Percentiles rank a stretch among this genome's conserved stretches.
Conservation (phyloP, 2,888 invertebrate species). For the Tholera decimalis region DNA sequence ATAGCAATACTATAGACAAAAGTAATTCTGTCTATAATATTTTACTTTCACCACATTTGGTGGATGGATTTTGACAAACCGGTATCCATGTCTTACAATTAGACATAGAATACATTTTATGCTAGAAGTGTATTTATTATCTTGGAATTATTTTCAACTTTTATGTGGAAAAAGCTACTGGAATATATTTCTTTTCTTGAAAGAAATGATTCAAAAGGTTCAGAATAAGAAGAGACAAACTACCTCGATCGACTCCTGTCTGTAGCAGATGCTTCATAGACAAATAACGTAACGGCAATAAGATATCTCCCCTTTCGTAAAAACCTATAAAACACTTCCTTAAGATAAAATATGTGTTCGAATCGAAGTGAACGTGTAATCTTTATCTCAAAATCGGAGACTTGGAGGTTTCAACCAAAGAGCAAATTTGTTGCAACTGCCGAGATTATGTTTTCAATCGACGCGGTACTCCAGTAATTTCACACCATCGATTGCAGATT, state of each 20-base stretch:
- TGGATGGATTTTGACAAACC: too few species aligned
- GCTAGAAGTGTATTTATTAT: too few species aligned
- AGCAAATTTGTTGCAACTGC: slow-evolving; percentile 35
- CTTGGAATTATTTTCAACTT: too few species aligned
- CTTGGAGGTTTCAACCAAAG: slow-evolving; percentile 10
- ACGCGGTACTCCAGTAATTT: slow-evolving; percentile 50
- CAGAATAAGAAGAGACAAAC: neutral
- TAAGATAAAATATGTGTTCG: slow-evolving; percentile 16
- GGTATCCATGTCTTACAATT: too few species aligned
- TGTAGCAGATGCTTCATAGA: neutral
- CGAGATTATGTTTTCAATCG: slow-evolving; percentile 59
- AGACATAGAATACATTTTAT: too few species aligned
- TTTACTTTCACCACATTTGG: too few species aligned
- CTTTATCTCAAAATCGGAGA: neutral
- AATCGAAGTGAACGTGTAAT: slow-evolving; percentile 24
- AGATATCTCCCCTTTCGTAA: neutral
- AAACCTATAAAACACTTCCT: neutral
- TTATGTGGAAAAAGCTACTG: too few species aligned
- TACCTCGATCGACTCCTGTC: neutral
- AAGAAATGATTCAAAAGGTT: too few species aligned
- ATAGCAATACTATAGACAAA: too few species aligned
- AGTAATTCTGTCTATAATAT: too few species aligned
- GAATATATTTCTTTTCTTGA: too few species aligned
- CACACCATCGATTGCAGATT: slow-evolving; percentile 64
- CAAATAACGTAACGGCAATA: neutral